Evolutionary conservation across 1,140 invertebrate species (phyloP).

Genomic region (Hormaphis cornu): DNA sequence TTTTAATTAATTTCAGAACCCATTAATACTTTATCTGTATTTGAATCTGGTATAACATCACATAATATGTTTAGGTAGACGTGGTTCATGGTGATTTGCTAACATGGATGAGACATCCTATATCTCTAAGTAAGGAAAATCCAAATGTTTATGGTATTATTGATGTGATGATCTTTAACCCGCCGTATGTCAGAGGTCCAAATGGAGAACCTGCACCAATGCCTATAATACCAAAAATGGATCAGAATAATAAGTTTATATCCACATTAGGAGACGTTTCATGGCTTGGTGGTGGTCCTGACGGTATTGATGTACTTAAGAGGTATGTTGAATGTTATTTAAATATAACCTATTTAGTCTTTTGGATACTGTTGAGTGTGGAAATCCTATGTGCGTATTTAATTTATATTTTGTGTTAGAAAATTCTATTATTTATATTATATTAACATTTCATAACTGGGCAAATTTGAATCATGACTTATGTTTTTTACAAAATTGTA

Average conservation of each 20-base stretch:
- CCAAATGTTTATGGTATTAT: constrained; percentile 58
- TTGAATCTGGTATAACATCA: too few species aligned
- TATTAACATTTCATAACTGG: too few species aligned
- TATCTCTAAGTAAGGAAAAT: constrained; percentile 50
- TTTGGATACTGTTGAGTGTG: too few species aligned
- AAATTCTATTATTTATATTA: too few species aligned
- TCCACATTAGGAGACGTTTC: constrained; percentile 40
- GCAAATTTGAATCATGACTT: too few species aligned
- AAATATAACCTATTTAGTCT: neutral
- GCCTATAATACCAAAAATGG: constrained; percentile 58
- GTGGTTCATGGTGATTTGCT: constrained; percentile 8
- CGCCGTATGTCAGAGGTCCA: constrained; percentile 90
- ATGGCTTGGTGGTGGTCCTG: constrained; percentile 50
- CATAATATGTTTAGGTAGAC: constrained; percentile 9
- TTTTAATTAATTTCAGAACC: too few species aligned
- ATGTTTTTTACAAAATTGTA: too few species aligned
- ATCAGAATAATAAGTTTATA: constrained; percentile 68
- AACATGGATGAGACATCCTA: neutral
- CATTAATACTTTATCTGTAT: too few species aligned
- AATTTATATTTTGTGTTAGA: too few species aligned
- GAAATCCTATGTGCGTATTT: too few species aligned
- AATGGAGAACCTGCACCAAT: constrained; percentile 49
- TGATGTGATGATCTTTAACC: constrained; percentile 92
- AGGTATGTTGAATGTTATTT: neutral
- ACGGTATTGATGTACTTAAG: neutral